Evolutionary conservation across 2,113 vertebrate genomes (phyloP).

Genomic region (Nestor notabilis): DNA sequence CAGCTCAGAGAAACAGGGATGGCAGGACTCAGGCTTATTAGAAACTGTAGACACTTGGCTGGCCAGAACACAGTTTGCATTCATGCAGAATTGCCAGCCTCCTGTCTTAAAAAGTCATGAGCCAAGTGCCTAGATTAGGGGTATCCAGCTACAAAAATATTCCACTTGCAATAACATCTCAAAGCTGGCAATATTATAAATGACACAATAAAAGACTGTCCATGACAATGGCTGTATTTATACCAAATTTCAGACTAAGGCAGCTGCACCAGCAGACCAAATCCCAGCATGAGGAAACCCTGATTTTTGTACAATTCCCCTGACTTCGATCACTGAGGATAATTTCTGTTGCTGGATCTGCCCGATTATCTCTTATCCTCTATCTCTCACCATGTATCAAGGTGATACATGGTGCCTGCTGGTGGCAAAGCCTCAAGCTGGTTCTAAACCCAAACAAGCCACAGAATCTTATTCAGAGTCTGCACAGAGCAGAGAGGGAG

Average conservation of each 20-base stretch:
- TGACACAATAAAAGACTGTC: background rate
- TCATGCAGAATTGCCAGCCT: background rate
- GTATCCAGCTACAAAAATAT: background rate
- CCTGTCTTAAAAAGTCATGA: background rate
- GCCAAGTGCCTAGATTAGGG: background rate
- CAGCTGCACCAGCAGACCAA: background rate
- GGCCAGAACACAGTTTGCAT: background rate
- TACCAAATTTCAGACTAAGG: background rate
- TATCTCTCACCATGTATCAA: accelerated
- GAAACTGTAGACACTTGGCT: background rate
- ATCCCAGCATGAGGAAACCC: background rate
- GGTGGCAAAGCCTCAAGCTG: background rate
- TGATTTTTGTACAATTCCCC: background rate
- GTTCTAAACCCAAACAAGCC: background rate
- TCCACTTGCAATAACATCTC: background rate
- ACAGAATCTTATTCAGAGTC: background rate
- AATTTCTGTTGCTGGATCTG: background rate
- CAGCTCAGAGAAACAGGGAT: background rate
- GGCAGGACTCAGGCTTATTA: background rate
- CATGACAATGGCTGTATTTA: background rate
- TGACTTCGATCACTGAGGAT: background rate
- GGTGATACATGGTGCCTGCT: background rate
- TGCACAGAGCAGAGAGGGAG: background rate
- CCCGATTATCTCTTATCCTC: background rate
- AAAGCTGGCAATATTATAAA: background rate